phyloP scores from a whole-genome alignment of 2,888 invertebrate genomes.

The Tenthredo notha region DNA sequence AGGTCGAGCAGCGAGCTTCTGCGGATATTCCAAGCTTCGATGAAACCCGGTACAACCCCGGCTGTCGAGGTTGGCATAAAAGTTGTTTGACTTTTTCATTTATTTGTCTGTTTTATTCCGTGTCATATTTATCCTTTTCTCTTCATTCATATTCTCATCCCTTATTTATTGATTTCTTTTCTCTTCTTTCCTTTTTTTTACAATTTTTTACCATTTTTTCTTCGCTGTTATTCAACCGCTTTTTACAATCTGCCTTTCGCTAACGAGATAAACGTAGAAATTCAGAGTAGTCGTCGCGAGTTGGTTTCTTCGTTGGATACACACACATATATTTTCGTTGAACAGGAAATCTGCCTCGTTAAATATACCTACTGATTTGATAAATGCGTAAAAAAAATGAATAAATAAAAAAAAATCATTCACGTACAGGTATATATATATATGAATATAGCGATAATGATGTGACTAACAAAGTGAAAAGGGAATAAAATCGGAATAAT shows the following conservation, averaged over 20 bases:
- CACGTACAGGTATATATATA: not conserved
- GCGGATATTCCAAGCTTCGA: not conserved
- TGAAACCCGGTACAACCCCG: slow-evolving; percentile 15
- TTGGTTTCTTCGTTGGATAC: not conserved
- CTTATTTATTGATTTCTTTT: not conserved
- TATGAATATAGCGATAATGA: not conserved
- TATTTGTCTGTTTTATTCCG: slow-evolving; percentile 31
- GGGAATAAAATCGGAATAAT: not conserved
- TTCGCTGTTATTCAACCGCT: slow-evolving; percentile 45
- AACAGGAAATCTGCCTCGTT: slow-evolving; percentile 21
- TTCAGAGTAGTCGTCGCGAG: slow-evolving; percentile 8
- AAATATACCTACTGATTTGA: slow-evolving; percentile 11
- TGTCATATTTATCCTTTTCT: not conserved
- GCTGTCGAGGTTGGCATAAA: slow-evolving; percentile 32
- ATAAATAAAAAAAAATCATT: not conserved
- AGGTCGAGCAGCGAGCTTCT: slow-evolving; percentile 13
- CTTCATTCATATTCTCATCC: not conserved
- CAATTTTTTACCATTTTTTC: slow-evolving; percentile 42
- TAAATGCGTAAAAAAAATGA: not conserved
- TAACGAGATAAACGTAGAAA: slow-evolving; percentile 25
- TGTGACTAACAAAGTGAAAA: not conserved
- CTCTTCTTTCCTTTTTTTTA: not conserved
- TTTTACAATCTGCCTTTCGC: slow-evolving; percentile 1
- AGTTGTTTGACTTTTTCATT: slow-evolving; percentile 50
- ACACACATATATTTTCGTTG: not conserved